Evolutionary conservation across 2,797 vertebrate species (phyloP).

Genomic region (Megaceryle alcyon): DNA sequence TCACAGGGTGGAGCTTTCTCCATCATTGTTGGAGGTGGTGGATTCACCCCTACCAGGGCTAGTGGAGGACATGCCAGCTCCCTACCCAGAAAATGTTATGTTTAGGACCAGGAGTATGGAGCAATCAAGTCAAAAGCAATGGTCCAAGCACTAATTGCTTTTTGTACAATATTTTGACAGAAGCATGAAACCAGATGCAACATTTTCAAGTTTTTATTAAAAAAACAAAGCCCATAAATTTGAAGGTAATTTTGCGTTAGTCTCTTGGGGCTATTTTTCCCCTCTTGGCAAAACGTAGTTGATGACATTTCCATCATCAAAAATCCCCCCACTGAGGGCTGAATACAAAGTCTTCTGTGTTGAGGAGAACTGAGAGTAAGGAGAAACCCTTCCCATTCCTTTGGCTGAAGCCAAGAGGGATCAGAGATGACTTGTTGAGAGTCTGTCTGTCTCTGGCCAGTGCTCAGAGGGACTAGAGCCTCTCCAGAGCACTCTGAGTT

Average conservation of each 20-base stretch:
- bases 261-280: neutral
- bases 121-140: slow-evolving; percentile 28
- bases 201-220: slow-evolving; percentile 5
- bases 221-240: neutral
- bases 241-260: neutral
- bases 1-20: neutral
- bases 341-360: neutral
- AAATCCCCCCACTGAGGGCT: neutral
- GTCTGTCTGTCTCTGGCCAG: neutral
- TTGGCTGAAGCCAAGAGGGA: neutral
- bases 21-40: neutral
- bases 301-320: neutral
- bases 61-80: neutral
- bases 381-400: neutral
- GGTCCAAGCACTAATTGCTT: slow-evolving; percentile 31
- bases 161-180: slow-evolving; percentile 20
- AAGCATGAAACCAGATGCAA: slow-evolving; percentile 42
- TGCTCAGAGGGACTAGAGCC: neutral
- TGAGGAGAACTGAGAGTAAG: neutral
- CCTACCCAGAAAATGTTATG: neutral
- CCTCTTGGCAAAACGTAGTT: neutral
- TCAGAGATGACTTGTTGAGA: neutral
- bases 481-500: neutral
- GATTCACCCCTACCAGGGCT: neutral
- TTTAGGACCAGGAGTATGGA: slow-evolving; percentile 1